Percentiles rank a stretch among this genome's conserved stretches.
phyloP scores from a whole-genome alignment of 1,140 invertebrate genomes.

The Calliphora vicina region DNA sequence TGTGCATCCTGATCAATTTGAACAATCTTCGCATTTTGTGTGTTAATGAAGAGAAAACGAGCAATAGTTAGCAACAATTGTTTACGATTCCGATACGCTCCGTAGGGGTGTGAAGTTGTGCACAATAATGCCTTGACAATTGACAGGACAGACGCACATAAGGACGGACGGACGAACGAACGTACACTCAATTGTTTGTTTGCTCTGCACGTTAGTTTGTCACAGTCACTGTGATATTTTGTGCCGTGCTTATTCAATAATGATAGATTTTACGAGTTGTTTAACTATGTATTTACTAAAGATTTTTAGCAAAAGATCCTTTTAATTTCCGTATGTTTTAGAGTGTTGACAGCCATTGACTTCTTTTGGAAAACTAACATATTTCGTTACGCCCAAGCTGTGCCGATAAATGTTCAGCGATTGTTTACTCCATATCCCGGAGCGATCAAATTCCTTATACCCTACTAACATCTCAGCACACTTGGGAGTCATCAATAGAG shows the following conservation, averaged over 20 bases:
- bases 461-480: not conserved
- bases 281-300: not conserved
- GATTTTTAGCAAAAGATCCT: not conserved
- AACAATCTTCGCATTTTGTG: not conserved
- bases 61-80: slow-evolving; percentile 30
- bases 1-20: not conserved
- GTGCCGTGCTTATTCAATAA: slow-evolving; percentile 10
- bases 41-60: slow-evolving; percentile 24
- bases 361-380: slow-evolving; percentile 15
- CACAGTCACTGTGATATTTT: not conserved
- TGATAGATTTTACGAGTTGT: not conserved
- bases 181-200: no score
- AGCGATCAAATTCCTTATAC: not conserved
- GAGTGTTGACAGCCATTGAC: slow-evolving; percentile 26
- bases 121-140: not conserved
- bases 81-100: not conserved
- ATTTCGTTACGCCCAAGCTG: slow-evolving; percentile 24
- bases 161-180: not conserved
- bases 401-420: slow-evolving; percentile 6
- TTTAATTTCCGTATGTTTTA: not conserved
- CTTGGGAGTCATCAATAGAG: not conserved
- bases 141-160: not conserved
- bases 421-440: not conserved
- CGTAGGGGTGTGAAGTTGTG: slow-evolving; percentile 23
- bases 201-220: no score